phyloP scores from a whole-genome alignment of 2,888 invertebrate genomes.

The Encarsia formosa region DNA sequence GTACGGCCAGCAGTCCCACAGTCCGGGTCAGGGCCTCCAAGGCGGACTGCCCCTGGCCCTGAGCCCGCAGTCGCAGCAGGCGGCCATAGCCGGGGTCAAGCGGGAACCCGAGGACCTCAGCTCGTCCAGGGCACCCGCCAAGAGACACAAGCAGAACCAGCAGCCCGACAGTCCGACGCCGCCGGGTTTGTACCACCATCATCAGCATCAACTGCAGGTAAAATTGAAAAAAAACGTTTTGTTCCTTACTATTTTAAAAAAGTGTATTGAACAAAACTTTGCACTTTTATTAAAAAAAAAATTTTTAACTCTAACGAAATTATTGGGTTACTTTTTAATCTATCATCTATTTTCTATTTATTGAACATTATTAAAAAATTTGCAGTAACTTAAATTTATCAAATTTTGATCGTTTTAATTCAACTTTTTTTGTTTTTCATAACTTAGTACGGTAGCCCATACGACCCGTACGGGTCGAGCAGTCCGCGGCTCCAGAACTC shows the following conservation, averaged over 20 bases:
- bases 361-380: background rate
- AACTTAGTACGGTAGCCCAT: conserved; percentile 46
- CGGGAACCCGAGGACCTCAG: conserved; percentile 80
- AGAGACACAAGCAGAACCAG: conserved; percentile 43
- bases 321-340: no score
- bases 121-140: conserved; percentile 47
- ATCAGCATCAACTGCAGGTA: conserved; percentile 49
- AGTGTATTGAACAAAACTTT: no score
- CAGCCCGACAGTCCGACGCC: conserved; percentile 49
- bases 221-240: conserved; percentile 9
- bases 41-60: conserved; percentile 47
- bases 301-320: no score
- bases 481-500: conserved; percentile 46
- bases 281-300: no score
- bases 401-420: no score
- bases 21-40: conserved; percentile 55
- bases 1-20: conserved; percentile 44
- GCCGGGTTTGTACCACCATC: conserved; percentile 49
- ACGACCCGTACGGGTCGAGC: conserved; percentile 46
- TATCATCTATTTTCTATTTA: no score
- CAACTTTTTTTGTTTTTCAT: background rate
- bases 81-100: conserved; percentile 57
- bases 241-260: no score
- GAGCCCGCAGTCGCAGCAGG: conserved; percentile 46
- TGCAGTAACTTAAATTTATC: no score